These are phyloP conservation scores for Scolanthus callimorphus DNA, from an alignment of 92 coral and sea anemone species.

Conservation along the genomic window DNA sequence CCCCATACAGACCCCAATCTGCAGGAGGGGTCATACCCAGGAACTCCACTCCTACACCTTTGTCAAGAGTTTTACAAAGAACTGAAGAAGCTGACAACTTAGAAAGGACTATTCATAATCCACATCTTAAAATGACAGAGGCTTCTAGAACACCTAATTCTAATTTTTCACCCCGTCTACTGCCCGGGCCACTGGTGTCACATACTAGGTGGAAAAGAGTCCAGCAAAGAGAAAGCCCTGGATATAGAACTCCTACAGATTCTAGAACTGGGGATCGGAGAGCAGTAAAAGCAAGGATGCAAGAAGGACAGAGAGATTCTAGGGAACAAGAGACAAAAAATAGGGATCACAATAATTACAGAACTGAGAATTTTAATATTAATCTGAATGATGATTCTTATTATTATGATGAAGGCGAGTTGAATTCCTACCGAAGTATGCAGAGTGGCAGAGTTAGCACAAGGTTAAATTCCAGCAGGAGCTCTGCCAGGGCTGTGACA, in stretches of 20 bases:
- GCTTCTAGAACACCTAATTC: not conserved
- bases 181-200: conserved; percentile 27
- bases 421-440: not conserved
- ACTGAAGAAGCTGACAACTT: not conserved
- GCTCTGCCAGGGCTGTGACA: conserved; percentile 20
- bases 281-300: not conserved
- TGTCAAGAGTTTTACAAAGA: not conserved
- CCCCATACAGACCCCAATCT: not conserved
- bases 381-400: not conserved
- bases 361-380: too few species aligned
- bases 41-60: not conserved
- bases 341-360: not conserved
- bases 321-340: not conserved
- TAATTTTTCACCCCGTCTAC: conserved; percentile 6
- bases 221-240: not conserved
- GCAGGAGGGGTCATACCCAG: not conserved
- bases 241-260: not conserved
- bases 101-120: not conserved
- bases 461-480: not conserved
- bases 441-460: not conserved
- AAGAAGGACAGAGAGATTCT: not conserved
- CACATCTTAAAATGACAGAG: not conserved
- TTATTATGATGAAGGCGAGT: not conserved
- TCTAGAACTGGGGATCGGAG: not conserved
- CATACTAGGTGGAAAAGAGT: conserved; percentile 27